Evolutionary conservation across 2,113 vertebrate species (phyloP).

Genomic region (Oxygymnocypris stewartii): DNA sequence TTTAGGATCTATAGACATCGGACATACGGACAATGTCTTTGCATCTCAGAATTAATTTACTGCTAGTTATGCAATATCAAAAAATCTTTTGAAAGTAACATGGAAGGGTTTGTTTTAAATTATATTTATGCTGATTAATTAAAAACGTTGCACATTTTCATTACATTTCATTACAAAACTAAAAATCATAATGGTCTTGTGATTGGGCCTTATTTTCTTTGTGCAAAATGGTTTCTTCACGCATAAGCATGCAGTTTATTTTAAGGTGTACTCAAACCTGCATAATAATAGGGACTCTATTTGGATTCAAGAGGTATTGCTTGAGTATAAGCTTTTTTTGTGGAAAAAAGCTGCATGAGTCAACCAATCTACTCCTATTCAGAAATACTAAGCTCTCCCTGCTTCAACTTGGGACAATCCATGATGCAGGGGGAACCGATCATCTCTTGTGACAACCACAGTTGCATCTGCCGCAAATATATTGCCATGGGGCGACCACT

Average conservation of each 20-base stretch:
- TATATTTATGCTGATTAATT: neutral
- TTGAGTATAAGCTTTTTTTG: neutral
- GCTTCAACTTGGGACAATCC: constrained; percentile 1
- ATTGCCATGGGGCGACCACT: neutral
- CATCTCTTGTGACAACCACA: constrained; percentile 10
- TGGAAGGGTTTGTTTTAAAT: neutral
- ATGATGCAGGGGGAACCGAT: constrained; percentile 10
- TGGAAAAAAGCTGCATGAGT: neutral
- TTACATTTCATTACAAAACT: neutral
- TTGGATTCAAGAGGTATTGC: neutral
- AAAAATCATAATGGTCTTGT: neutral
- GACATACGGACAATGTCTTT: neutral
- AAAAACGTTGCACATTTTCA: neutral
- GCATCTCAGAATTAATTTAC: neutral
- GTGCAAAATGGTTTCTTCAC: neutral
- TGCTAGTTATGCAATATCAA: neutral
- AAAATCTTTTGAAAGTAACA: too few relatives aligned
- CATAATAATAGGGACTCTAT: neutral
- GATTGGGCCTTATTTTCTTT: neutral
- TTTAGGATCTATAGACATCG: neutral
- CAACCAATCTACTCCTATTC: constrained; percentile 20
- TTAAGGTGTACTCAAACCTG: constrained; percentile 7
- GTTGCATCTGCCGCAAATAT: constrained; percentile 10
- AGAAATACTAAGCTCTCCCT: constrained; percentile 15
- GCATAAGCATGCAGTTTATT: neutral